Percentiles rank a stretch among this genome's conserved stretches.
Evolutionary conservation across 1,140 invertebrate species (phyloP).

Genomic region (Bombus pyrosoma): DNA sequence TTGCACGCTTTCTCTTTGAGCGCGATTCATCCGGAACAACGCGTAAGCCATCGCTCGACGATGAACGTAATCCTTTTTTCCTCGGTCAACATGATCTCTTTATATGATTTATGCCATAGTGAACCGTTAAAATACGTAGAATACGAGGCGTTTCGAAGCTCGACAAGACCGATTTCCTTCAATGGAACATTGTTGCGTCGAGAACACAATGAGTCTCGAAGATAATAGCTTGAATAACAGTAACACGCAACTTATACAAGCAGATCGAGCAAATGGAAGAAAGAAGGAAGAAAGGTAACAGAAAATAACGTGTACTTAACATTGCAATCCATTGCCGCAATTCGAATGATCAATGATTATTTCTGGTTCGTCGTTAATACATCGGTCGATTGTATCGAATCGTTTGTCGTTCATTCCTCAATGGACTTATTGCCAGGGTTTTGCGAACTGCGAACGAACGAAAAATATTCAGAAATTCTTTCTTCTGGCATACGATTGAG

Average conservation of each 20-base stretch:
- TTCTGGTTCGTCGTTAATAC: not conserved
- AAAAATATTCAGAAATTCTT: not conserved
- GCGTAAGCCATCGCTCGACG: not conserved
- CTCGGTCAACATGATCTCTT: not conserved
- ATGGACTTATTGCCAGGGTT: not conserved
- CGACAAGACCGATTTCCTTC: not conserved
- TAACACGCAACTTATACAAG: not conserved
- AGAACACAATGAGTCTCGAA: not conserved
- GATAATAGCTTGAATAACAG: not conserved
- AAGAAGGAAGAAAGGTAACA: not conserved
- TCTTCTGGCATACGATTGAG: not conserved
- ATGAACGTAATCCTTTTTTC: not conserved
- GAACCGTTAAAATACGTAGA: not conserved
- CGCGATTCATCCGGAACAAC: not conserved
- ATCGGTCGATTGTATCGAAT: not conserved
- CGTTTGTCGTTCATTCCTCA: not conserved
- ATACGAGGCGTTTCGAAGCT: not conserved
- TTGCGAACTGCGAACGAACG: not conserved
- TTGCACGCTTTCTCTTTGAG: not conserved
- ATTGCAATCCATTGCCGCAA: not conserved
- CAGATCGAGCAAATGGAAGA: no score
- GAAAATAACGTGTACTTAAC: not conserved
- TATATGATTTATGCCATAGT: not conserved
- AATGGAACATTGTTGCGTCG: not conserved
- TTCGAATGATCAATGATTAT: not conserved